phyloP scores from a whole-genome alignment of 2,888 invertebrate species.

The Thysanoteuthis rhombus region DNA sequence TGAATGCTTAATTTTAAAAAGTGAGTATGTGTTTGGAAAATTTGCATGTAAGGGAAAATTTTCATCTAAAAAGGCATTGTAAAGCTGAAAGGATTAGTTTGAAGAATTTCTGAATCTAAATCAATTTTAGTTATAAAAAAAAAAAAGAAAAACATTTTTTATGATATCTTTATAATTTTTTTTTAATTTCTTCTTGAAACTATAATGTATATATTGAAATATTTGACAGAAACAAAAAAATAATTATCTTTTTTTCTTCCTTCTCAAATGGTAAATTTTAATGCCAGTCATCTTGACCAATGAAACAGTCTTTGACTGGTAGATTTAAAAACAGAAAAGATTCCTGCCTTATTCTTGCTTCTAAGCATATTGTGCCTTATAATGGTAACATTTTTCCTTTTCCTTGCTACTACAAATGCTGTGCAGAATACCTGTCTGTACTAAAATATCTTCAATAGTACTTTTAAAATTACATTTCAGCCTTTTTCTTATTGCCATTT shows the following conservation, averaged over 20 bases:
- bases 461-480: not conserved
- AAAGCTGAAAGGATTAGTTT: not conserved
- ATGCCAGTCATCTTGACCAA: not conserved
- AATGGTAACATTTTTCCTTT: not conserved
- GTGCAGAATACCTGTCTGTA: not conserved
- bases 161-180: not conserved
- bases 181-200: not conserved
- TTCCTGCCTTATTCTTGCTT: constrained; percentile 12
- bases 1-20: not conserved
- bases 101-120: not conserved
- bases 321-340: not conserved
- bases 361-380: not conserved
- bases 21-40: not conserved
- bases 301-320: not conserved
- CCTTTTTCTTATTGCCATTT: not conserved
- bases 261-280: not conserved
- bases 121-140: not conserved
- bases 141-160: too few species aligned
- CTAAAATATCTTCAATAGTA: not conserved
- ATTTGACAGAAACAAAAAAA: not conserved
- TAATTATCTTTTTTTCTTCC: not conserved
- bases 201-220: not conserved
- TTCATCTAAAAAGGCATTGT: not conserved
- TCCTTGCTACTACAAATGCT: not conserved
- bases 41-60: not conserved